Evolutionary conservation across 2,888 invertebrate genomes (phyloP).

Genomic region (Polydrusus cervinus): DNA sequence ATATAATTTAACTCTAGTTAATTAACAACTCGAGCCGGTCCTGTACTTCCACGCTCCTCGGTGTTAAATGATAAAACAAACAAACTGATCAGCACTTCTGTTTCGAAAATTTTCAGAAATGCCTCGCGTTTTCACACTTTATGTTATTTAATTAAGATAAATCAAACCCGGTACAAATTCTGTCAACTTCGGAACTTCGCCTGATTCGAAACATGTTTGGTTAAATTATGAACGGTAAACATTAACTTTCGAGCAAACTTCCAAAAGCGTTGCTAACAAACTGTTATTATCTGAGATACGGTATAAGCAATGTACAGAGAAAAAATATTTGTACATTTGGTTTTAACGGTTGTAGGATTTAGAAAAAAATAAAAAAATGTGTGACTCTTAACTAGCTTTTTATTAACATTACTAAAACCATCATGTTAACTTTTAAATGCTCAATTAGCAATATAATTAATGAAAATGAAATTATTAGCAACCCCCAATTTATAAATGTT

Average conservation of each 20-base stretch:
- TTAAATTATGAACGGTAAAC: conserved; percentile 2
- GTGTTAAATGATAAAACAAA: conserved; percentile 7
- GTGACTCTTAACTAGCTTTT: no score
- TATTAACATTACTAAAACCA: no score
- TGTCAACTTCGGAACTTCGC: not conserved
- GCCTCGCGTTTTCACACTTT: conserved; percentile 14
- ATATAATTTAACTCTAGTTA: no score
- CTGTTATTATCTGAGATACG: not conserved
- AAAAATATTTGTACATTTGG: no score
- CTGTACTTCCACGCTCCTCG: not conserved
- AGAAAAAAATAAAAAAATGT: no score
- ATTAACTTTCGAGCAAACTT: conserved; percentile 1
- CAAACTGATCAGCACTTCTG: conserved; percentile 8
- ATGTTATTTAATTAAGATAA: conserved; percentile 1
- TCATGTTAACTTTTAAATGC: no score
- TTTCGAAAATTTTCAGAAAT: conserved; percentile 4
- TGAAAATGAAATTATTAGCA: no score
- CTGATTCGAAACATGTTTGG: not conserved
- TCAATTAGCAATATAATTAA: no score
- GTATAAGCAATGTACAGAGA: no score
- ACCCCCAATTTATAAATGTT: no score
- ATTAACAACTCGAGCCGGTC: not conserved
- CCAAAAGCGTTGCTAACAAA: not conserved
- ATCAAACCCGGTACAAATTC: conserved; percentile 1
- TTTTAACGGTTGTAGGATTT: no score